Base-by-base conservation (phyloP, 2,113 vertebrate species). In the Amphiprion percula region DNA sequence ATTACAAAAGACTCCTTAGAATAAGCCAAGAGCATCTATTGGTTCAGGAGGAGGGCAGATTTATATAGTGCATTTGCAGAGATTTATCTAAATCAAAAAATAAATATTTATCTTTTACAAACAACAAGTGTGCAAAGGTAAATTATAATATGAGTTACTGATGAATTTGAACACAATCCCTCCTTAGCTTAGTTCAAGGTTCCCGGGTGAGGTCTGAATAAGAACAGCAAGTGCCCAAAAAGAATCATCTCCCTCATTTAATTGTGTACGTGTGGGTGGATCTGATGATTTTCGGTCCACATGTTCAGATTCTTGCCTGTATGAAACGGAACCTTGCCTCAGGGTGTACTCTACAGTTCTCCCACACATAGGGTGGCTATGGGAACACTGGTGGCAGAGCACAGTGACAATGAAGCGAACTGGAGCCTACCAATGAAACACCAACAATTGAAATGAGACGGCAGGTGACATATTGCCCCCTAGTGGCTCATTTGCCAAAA, bases 401-500 rank as follows among this genome's bases (percentile, higher is more conserved):
- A 47, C 59, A 59, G 68, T 17, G 46, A 70, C 68, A 14, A 33
- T 23, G 46, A 6, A 62, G 55, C 70, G 44, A 28, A 56, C 59
- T 44, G 49, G 72, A 88, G 70, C 53, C 80, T 16, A 44, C 53
- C 54, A 72, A 39, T 75, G 39, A 73, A 77, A 76, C 83, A 54
- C 86, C 54, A 30, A 68, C 50, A 59, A 23, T 52, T 12, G 33
- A 44, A 72, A 11, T 4, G 8, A 72, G 58, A 70, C 47, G 63
- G 49, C 76, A 91, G 76, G 83, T 90, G 71, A 90, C 84, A 90
- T 75, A 91, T 58, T 93, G 92, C 91, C 92, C 91, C 89, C 94
- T 91, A 78, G 88, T 93, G 94, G 87, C n/a, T 10, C 30, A 11
- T 67, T 62, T 28, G 5, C 10, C 17, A 50, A 89, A 68, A 79